phyloP scores from a whole-genome alignment of 1,140 invertebrate species.

The Melipona quadrifasciata region DNA sequence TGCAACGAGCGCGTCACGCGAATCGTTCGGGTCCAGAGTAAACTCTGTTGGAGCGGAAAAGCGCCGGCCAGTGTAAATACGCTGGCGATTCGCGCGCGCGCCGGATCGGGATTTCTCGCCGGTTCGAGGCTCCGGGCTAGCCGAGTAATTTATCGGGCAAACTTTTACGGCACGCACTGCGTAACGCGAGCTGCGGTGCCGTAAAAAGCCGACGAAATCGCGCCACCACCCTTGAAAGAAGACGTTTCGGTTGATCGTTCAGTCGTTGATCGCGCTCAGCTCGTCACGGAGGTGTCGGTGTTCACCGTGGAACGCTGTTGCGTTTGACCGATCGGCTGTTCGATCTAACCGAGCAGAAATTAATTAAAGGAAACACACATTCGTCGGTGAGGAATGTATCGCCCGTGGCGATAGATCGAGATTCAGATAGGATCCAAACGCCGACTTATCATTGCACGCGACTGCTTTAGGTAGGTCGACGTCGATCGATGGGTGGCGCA shows the following conservation, averaged over 20 bases:
- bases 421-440: neutral
- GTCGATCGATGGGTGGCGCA: conserved; percentile 47
- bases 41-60: conserved; percentile 1
- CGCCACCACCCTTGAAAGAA: too few species aligned
- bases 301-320: too few species aligned
- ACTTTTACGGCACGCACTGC: neutral
- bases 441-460: conserved; percentile 30
- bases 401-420: neutral
- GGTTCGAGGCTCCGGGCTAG: neutral
- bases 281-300: neutral
- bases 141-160: conserved; percentile 8
- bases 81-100: neutral
- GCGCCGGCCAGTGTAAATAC: conserved; percentile 10
- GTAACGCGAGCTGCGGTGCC: neutral
- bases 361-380: conserved; percentile 11
- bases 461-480: conserved; percentile 21
- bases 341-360: neutral
- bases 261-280: neutral
- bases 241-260: neutral
- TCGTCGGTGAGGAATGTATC: conserved; percentile 2
- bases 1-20: conserved; percentile 23
- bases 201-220: neutral
- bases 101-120: neutral
- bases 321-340: neutral
- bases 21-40: neutral